Evolutionary conservation across 2,888 invertebrate genomes (phyloP).

Genomic region (Odontomyia ornata): DNA sequence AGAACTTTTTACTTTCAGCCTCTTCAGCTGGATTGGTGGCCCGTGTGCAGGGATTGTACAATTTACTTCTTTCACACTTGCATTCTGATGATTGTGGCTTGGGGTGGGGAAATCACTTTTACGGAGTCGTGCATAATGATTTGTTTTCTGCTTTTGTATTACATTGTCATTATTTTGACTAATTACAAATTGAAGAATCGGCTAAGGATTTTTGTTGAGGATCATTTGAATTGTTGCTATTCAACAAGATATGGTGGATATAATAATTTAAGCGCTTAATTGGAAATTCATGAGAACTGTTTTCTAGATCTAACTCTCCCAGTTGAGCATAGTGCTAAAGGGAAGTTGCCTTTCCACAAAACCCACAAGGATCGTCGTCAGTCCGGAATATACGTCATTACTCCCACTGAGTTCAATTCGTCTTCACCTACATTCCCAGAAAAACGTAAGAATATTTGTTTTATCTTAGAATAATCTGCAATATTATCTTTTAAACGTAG

Average conservation of each 20-base stretch:
- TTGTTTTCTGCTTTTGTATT: constrained; percentile 73
- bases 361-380: constrained; percentile 36
- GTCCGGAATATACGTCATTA: constrained; percentile 60
- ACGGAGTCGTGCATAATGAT: constrained; percentile 79
- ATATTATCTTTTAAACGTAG: too few relatives aligned
- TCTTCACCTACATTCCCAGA: not conserved
- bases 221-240: constrained; percentile 61
- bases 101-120: constrained; percentile 83
- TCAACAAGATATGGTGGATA: constrained; percentile 61
- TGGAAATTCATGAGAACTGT: not conserved
- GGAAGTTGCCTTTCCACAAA: constrained; percentile 57
- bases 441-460: constrained; percentile 18
- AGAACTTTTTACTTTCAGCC: constrained; percentile 67
- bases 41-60: constrained; percentile 81
- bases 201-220: constrained; percentile 61
- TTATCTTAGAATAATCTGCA: not conserved
- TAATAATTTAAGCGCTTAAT: not conserved
- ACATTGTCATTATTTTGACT: constrained; percentile 78
- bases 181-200: constrained; percentile 67
- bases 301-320: constrained; percentile 62
- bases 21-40: constrained; percentile 80
- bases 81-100: constrained; percentile 75
- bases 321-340: constrained; percentile 62
- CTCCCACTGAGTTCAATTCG: constrained; percentile 53
- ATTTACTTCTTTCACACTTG: constrained; percentile 80